Evolutionary conservation across 2,888 invertebrate species (phyloP).

Genomic region (Agonum fuliginosum): DNA sequence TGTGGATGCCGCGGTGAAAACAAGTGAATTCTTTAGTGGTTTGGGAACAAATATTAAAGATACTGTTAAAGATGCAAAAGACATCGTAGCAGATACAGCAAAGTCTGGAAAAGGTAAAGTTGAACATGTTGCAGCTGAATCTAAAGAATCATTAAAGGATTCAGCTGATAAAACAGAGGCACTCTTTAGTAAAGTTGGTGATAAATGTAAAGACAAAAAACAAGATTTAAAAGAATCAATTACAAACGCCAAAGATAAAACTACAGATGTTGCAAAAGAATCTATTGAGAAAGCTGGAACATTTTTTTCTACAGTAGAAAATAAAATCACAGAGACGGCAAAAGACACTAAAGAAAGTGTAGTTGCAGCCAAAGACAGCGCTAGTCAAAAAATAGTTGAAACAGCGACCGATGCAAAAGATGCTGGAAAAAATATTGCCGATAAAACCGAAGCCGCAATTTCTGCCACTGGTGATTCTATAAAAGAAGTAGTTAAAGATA

Average conservation of each 20-base stretch:
- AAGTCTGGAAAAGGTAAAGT: conserved; percentile 64
- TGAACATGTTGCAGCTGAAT: conserved; percentile 63
- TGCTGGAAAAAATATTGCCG: conserved; percentile 69
- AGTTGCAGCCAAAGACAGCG: conserved; percentile 34
- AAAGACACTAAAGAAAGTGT: conserved; percentile 20
- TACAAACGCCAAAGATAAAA: background rate
- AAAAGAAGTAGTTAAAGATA: conserved; percentile 67
- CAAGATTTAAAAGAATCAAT: conserved; percentile 58
- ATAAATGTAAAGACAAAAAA: conserved; percentile 60
- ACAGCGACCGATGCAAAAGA: conserved; percentile 68
- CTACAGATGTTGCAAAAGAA: background rate
- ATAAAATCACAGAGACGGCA: conserved; percentile 37
- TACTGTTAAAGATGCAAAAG: too few relatives aligned
- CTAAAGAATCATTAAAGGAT: conserved; percentile 49
- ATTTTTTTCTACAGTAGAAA: background rate
- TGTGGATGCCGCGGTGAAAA: background rate
- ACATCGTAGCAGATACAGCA: too few relatives aligned
- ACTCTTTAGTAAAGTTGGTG: conserved; percentile 49
- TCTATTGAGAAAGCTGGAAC: background rate
- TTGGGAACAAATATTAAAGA: conserved; percentile 60
- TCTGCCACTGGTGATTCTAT: too few relatives aligned
- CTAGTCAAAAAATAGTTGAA: conserved; percentile 51
- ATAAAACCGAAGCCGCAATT: conserved; percentile 60
- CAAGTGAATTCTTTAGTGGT: conserved; percentile 47
- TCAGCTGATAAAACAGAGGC: conserved; percentile 50